Base-by-base conservation (phyloP, 2,797 vertebrate species). In the Lepidocolaptes lacrymiger region DNA sequence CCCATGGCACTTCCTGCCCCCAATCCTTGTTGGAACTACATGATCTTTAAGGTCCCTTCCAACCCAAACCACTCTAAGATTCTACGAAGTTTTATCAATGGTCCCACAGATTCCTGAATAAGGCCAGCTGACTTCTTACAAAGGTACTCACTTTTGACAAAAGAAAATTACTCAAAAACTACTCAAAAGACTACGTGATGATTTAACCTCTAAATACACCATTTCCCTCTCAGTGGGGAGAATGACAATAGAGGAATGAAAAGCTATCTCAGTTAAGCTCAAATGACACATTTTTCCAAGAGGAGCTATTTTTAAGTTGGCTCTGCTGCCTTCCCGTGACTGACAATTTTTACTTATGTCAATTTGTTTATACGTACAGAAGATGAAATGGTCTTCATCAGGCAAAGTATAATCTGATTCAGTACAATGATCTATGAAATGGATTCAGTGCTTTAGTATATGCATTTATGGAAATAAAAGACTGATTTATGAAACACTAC, bases 1-100 rank as follows among this genome's bases (percentile, higher is more conserved):
- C 11, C 15, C 24, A 51, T 46, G 28, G 14, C 58, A 56, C 6
- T 12, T 18, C 37, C 49, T 51, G 49, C 61, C 14, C 27, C 43
- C 36, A 89, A 10, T 1, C 28, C 30, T n/a, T 1, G 0, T 0
- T 76, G n/a, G 28, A 69, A 76, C 5, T 17, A 37, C 19, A 49
- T 7, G 19, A 51, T 64, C 51, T 39, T 58, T 39, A 46, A 58
- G n/a, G 8, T 56, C 9, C 17, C 12, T 77, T 52, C 37, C 12
- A 64, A 64, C 12, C 12, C 58, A 71, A 71, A 71, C 37, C n/a
- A 83, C 37, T n/a, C 16, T n/a, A 51, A 19, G 71, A n/a, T 34
- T 30, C 19, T 52, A 19, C 44, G 44, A 58, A 62, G 26, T 61
- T 69, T 54, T 48, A 64, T 34, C 44, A 56, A 0, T 22, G 46